A percentile compares a stretch with the other conserved stretches of the same genome.
phyloP scores from a whole-genome alignment of 2,888 invertebrate species.

The Cryptus viduatorius region DNA sequence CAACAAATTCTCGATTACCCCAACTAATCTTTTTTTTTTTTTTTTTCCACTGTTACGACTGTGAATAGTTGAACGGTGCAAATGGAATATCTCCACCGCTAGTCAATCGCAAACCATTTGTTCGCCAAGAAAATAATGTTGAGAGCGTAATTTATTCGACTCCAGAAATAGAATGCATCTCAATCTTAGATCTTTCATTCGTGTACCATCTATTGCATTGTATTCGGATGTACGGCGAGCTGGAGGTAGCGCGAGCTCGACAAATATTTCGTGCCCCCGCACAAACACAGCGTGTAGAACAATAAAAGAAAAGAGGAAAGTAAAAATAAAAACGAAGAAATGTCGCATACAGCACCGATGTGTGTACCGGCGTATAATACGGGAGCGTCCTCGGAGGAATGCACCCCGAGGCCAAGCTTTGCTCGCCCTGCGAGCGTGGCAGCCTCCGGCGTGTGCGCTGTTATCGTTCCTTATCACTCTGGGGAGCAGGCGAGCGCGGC shows the following conservation, averaged over 20 bases:
- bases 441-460: constrained; percentile 55
- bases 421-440: constrained; percentile 45
- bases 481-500: constrained; percentile 52
- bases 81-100: neutral
- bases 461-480: constrained; percentile 66
- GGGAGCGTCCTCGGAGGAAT: constrained; percentile 63
- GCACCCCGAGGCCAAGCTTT: constrained; percentile 58
- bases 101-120: neutral
- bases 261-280: constrained; percentile 60
- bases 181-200: constrained; percentile 54
- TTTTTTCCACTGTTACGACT: neutral
- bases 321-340: constrained; percentile 15
- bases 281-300: constrained; percentile 18
- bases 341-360: constrained; percentile 52
- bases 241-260: constrained; percentile 48
- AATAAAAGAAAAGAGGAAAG: constrained; percentile 39
- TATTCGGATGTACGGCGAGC: constrained; percentile 28
- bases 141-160: constrained; percentile 50
- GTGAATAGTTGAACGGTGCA: neutral
- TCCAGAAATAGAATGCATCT: constrained; percentile 51
- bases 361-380: constrained; percentile 25
- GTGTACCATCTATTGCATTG: constrained; percentile 34
- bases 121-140: constrained; percentile 9
- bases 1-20: no score
- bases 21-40: no score